Evolutionary conservation across 2,113 vertebrate species (phyloP).

Genomic region (Nycticorax nycticorax): DNA sequence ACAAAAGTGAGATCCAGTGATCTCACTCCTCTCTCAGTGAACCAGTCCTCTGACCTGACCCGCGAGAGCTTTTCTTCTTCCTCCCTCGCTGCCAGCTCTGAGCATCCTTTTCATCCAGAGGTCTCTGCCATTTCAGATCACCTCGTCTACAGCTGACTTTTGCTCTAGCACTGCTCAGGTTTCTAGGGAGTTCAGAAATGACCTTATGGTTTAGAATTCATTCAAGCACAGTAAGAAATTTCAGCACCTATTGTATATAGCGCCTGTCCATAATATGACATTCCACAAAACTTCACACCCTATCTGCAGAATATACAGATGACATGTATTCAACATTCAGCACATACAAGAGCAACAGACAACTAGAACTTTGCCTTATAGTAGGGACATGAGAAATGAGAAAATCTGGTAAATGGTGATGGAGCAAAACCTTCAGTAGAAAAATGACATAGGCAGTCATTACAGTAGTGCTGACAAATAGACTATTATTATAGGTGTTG

Average conservation of each 20-base stretch:
- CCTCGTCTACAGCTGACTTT: neutral
- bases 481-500: neutral
- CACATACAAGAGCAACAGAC: neutral
- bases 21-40: neutral
- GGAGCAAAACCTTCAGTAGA: neutral
- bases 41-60: neutral
- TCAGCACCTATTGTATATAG: neutral
- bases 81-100: neutral
- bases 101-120: slow-evolving; percentile 1
- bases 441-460: neutral
- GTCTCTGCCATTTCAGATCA: slow-evolving; percentile 12
- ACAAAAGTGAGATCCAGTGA: neutral
- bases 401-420: neutral
- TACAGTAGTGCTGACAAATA: neutral
- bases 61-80: neutral
- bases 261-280: neutral
- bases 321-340: neutral
- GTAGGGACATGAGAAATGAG: neutral
- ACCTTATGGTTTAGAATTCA: neutral
- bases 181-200: slow-evolving; percentile 39
- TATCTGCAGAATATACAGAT: neutral
- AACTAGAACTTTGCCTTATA: neutral
- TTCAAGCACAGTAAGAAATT: neutral
- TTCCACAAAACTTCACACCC: neutral
- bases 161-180: neutral